phyloP scores from a whole-genome alignment of 2,797 vertebrate species.

The Sebastes kiyomatsui region DNA sequence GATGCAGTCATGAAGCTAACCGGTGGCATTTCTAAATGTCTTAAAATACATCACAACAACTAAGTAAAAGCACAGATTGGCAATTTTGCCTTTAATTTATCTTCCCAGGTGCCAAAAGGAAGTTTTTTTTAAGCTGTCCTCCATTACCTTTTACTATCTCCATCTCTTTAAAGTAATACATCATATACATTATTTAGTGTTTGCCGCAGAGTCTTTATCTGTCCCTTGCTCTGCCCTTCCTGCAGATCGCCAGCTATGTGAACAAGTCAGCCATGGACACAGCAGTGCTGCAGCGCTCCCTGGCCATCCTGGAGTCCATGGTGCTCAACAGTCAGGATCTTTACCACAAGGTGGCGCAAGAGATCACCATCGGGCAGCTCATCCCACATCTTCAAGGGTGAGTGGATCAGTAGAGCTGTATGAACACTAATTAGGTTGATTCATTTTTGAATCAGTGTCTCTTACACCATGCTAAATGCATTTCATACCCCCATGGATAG shows the following conservation, averaged over 20 bases:
- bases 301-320: slow-evolving; percentile 98
- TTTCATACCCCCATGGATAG: not conserved
- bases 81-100: not conserved
- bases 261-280: slow-evolving; percentile 94
- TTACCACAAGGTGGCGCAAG: slow-evolving; percentile 98
- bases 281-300: slow-evolving; percentile 92
- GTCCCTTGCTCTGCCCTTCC: not conserved
- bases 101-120: not conserved
- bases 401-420: slow-evolving; percentile 30
- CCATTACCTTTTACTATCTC: not conserved
- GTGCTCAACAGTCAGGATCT: slow-evolving; percentile 98
- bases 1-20: not conserved
- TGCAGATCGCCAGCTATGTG: slow-evolving; percentile 94
- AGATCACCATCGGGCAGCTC: slow-evolving; percentile 98
- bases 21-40: not conserved
- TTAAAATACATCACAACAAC: not conserved
- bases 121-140: not conserved
- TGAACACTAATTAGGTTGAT: not conserved
- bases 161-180: not conserved
- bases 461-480: not conserved
- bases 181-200: not conserved
- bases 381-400: slow-evolving; percentile 97
- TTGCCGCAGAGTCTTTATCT: not conserved
- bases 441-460: not conserved
- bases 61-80: not conserved